Evolutionary conservation across 2,888 invertebrate species (phyloP).

Genomic region (Pseudococcus viburni): DNA sequence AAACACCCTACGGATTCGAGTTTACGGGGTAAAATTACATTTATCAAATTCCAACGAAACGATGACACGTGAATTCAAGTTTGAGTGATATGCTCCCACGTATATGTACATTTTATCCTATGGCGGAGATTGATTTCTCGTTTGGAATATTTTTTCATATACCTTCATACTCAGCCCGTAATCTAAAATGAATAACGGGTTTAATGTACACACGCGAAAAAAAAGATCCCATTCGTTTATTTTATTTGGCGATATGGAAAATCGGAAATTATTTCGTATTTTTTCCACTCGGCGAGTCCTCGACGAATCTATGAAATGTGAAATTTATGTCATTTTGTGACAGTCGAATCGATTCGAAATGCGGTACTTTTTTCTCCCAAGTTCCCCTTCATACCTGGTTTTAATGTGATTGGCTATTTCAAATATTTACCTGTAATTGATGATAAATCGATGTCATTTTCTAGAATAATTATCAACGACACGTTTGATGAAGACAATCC

Average conservation of each 20-base stretch:
- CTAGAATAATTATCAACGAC: slow-evolving; percentile 59
- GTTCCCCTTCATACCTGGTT: neutral
- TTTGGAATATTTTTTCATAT: slow-evolving; percentile 37
- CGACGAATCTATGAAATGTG: slow-evolving; percentile 7
- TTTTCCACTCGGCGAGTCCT: neutral
- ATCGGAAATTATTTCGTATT: slow-evolving; percentile 45
- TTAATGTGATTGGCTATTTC: slow-evolving; percentile 20
- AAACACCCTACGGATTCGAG: neutral
- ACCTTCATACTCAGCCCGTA: neutral
- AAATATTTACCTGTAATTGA: slow-evolving; percentile 61
- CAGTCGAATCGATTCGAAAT: slow-evolving; percentile 24
- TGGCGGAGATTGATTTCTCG: slow-evolving; percentile 37
- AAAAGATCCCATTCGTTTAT: slow-evolving; percentile 25
- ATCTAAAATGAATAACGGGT: slow-evolving; percentile 43
- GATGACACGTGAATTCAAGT: slow-evolving; percentile 23
- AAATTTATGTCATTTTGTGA: slow-evolving; percentile 31
- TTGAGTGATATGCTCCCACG: slow-evolving; percentile 6
- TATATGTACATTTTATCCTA: neutral
- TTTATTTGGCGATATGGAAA: slow-evolving; percentile 40
- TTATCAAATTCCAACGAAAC: slow-evolving; percentile 17
- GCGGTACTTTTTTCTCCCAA: neutral
- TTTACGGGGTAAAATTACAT: neutral
- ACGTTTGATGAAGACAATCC: slow-evolving; percentile 61
- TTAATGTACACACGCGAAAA: neutral
- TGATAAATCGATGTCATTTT: slow-evolving; percentile 62